Percentiles rank a stretch among this genome's conserved stretches.
Evolutionary conservation across 2,113 vertebrate species (phyloP).

Genomic region (Protomyctophum bolini): DNA sequence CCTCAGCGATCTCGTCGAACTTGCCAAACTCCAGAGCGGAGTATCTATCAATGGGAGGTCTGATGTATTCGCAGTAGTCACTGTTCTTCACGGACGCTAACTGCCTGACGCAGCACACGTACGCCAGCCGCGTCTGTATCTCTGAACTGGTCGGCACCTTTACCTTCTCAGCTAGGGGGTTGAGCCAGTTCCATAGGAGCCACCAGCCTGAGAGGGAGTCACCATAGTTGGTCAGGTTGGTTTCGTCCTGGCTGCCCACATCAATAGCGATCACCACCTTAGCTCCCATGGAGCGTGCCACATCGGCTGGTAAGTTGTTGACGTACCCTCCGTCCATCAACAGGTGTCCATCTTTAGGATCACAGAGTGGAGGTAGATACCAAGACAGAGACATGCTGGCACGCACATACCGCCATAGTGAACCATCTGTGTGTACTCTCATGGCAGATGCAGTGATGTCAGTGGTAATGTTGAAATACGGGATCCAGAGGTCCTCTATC

Average conservation of each 20-base stretch:
- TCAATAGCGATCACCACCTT: conserved; percentile 95
- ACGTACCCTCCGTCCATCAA: conserved; percentile 96
- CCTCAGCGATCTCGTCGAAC: conserved; percentile 93
- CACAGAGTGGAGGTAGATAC: conserved; percentile 93
- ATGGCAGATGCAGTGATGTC: conserved; percentile 94
- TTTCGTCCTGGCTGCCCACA: conserved; percentile 94
- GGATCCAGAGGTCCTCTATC: conserved; percentile 97
- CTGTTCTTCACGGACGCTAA: conserved; percentile 92
- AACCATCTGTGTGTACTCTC: conserved; percentile 93
- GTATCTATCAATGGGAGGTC: conserved; percentile 91
- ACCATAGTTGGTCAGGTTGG: conserved; percentile 93
- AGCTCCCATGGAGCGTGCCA: conserved; percentile 92
- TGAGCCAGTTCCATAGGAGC: conserved; percentile 97
- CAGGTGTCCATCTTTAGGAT: conserved; percentile 95
- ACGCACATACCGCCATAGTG: conserved; percentile 91
- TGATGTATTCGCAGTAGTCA: conserved; percentile 94
- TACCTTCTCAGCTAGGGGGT: conserved; percentile 90
- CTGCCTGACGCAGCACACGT: conserved; percentile 95
- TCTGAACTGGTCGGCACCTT: conserved; percentile 97
- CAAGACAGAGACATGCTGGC: conserved; percentile 97
- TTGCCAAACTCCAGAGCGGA: conserved; percentile 93
- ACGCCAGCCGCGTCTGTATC: conserved; percentile 94
- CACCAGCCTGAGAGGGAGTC: conserved; percentile 95
- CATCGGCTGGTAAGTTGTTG: conserved; percentile 97
- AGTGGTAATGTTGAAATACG: conserved; percentile 93